Evolutionary conservation across 2,797 vertebrate species (phyloP).

Genomic region (Pachyuromys duprasi): DNA sequence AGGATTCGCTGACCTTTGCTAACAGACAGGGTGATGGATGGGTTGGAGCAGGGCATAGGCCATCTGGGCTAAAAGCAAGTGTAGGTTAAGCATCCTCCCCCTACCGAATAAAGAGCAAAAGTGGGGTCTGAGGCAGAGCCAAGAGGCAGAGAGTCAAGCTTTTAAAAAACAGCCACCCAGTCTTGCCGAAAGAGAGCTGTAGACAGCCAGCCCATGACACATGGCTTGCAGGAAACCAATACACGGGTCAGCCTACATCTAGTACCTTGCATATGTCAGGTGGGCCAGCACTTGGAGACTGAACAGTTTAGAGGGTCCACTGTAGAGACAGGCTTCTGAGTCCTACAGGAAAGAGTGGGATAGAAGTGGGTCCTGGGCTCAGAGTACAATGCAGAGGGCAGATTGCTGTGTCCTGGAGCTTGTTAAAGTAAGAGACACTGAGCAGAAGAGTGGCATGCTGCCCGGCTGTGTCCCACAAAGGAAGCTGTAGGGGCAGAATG

Average conservation of each 20-base stretch:
- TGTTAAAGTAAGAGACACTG: background rate
- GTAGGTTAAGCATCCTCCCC: constrained; percentile 47
- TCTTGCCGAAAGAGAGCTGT: background rate
- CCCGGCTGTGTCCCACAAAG: rapidly evolving
- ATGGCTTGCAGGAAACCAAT: background rate
- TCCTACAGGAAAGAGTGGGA: background rate
- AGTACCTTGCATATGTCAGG: background rate
- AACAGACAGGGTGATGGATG: constrained; percentile 88
- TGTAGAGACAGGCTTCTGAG: background rate
- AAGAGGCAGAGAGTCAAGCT: background rate
- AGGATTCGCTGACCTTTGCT: constrained; percentile 85
- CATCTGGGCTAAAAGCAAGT: constrained; percentile 64
- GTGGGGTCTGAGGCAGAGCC: constrained; percentile 1
- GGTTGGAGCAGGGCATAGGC: constrained; percentile 78
- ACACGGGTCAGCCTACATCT: background rate
- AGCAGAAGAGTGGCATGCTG: rapidly evolving
- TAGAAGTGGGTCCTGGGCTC: background rate
- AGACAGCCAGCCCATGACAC: background rate
- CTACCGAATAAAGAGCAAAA: constrained; percentile 41
- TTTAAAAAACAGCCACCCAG: background rate
- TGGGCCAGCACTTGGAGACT: background rate
- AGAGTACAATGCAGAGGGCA: background rate
- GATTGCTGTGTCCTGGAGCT: background rate
- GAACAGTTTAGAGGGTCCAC: too few species aligned
- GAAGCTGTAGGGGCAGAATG: background rate